A percentile compares a stretch with the other conserved stretches of the same genome.
Conservation (phyloP, 2,888 invertebrate species). For the Drosophila tanythrix region DNA sequence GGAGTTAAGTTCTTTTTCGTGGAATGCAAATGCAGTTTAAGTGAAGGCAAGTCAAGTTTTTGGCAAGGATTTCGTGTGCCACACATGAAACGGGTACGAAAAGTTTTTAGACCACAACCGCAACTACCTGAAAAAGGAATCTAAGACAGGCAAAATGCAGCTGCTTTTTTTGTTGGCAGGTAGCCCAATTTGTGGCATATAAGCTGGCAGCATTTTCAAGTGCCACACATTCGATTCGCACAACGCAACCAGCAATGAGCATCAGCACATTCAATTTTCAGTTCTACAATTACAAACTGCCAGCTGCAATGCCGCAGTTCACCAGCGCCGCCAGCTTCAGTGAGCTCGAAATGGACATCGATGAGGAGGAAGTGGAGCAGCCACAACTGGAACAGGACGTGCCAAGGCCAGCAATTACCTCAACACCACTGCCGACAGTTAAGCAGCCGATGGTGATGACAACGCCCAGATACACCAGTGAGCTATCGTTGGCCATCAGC, state of each 20-base stretch:
- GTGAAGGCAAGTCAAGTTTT: conserved; percentile 50
- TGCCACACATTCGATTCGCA: conserved; percentile 40
- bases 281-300: conserved; percentile 70
- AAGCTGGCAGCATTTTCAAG: neutral
- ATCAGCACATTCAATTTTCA: conserved; percentile 73
- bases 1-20: conserved; percentile 5
- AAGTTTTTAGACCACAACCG: conserved; percentile 33
- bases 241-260: conserved; percentile 56
- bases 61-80: conserved; percentile 13
- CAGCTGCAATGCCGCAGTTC: conserved; percentile 37
- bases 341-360: conserved; percentile 74
- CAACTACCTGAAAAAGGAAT: conserved; percentile 29
- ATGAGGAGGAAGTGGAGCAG: conserved; percentile 51
- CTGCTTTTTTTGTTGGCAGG: conserved; percentile 18
- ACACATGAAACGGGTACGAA: conserved; percentile 23
- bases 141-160: neutral
- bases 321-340: conserved; percentile 46
- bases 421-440: conserved; percentile 55
- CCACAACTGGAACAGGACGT: conserved; percentile 7
- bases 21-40: conserved; percentile 33
- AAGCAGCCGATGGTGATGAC: conserved; percentile 16
- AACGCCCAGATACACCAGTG: conserved; percentile 49
- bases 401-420: conserved; percentile 41
- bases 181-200: conserved; percentile 26
- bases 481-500: conserved; percentile 39